Conservation (phyloP, 2,113 vertebrate genomes). For the Tangachromis dhanisi region DNA sequence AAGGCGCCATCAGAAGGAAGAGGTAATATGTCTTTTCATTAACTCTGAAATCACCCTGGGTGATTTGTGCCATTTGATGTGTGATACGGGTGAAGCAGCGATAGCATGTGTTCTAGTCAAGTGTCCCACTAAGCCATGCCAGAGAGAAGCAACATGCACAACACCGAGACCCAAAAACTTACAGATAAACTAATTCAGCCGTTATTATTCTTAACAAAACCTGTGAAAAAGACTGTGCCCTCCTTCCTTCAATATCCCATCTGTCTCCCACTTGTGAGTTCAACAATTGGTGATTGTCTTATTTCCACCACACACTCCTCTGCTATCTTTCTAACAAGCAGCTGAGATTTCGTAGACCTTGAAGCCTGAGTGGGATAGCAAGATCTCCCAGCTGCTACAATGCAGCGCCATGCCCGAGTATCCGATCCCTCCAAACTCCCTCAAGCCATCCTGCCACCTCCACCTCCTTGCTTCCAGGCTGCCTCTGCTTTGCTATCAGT, state of each 20-base stretch:
- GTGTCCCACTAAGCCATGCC: background rate
- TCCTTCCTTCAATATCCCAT: background rate
- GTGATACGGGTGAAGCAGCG: background rate
- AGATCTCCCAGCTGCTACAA: conserved; percentile 49
- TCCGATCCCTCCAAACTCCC: background rate
- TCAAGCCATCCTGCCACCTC: background rate
- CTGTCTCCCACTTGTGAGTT: background rate
- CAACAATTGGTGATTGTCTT: conserved; percentile 31
- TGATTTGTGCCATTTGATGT: background rate
- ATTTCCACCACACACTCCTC: background rate
- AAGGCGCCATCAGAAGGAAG: background rate
- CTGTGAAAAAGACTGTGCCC: background rate
- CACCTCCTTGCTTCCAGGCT: conserved; percentile 16
- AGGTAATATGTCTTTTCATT: background rate
- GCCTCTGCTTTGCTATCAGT: conserved; percentile 75
- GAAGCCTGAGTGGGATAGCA: conserved; percentile 31
- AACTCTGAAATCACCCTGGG: background rate
- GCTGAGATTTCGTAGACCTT: conserved; percentile 38
- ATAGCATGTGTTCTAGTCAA: background rate
- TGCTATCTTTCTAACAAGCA: conserved; percentile 19
- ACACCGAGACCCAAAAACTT: background rate
- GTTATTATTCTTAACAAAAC: background rate
- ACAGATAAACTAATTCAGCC: background rate
- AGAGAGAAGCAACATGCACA: background rate
- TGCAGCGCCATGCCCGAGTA: background rate